A percentile compares a stretch with the other conserved stretches of the same genome.
These are phyloP conservation scores for Eupeodes luniger DNA, from an alignment of 2,888 invertebrate genomes.

Conservation along the genomic window DNA sequence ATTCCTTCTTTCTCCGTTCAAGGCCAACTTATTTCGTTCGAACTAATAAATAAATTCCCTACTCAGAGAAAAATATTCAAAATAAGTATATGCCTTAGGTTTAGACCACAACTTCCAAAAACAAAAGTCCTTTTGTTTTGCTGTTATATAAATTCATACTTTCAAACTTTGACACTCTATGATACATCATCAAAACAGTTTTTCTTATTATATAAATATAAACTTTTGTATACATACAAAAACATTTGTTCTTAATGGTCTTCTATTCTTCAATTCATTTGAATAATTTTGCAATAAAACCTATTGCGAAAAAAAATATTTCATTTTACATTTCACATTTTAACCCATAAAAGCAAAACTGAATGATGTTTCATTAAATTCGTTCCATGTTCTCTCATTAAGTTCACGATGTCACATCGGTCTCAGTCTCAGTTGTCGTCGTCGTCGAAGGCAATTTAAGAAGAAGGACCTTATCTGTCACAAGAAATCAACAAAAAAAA, in stretches of 20 bases:
- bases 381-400: conserved; percentile 16
- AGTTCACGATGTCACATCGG: conserved; percentile 4
- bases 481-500: conserved; percentile 8
- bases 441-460: conserved; percentile 4
- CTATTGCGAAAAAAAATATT: conserved; percentile 51
- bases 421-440: not conserved
- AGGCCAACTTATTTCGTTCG: no score
- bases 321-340: conserved; percentile 34
- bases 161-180: conserved; percentile 14
- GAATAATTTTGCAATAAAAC: conserved; percentile 66
- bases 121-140: not conserved
- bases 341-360: conserved; percentile 11
- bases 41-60: no score
- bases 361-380: conserved; percentile 21
- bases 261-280: conserved; percentile 40
- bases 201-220: no score
- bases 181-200: conserved; percentile 25
- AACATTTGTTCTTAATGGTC: not conserved
- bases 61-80: no score
- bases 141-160: not conserved
- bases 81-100: no score
- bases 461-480: conserved; percentile 5
- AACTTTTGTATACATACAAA: not conserved
- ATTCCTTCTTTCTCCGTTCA: no score
- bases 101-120: no score